These are phyloP conservation scores for Brachyalestes nurse DNA, from an alignment of 2,797 vertebrate genomes.

Conservation along the genomic window DNA sequence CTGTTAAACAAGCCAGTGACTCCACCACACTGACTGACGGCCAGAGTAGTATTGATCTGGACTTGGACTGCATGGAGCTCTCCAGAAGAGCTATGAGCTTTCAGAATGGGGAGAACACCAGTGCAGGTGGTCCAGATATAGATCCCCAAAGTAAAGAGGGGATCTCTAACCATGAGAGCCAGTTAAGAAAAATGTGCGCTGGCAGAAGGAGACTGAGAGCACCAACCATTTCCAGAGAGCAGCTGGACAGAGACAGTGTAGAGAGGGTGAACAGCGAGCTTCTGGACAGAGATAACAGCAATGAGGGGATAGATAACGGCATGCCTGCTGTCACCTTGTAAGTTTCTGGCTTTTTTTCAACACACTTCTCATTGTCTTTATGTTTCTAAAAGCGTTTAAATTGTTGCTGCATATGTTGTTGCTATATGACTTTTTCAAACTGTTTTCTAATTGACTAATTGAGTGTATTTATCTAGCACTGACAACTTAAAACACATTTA, in stretches of 20 bases:
- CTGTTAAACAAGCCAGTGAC: not conserved
- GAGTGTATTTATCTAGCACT: not conserved
- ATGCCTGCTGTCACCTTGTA: constrained; percentile 27
- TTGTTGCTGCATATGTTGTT: not conserved
- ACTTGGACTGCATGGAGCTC: constrained; percentile 34
- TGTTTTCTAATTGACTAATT: not conserved
- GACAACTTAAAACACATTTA: not conserved
- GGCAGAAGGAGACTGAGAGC: constrained; percentile 9
- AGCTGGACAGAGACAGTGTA: constrained; percentile 60
- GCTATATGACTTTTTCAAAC: not conserved
- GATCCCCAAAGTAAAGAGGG: constrained; percentile 42
- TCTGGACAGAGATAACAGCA: constrained; percentile 51
- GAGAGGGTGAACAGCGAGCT: constrained; percentile 57
- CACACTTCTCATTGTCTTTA: not conserved
- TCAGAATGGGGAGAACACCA: constrained; percentile 29
- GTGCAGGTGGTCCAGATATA: constrained; percentile 17
- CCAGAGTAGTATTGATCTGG: constrained; percentile 4
- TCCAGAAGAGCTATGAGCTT: not conserved
- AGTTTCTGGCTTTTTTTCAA: not conserved
- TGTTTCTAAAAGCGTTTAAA: too few species aligned
- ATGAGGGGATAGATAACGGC: constrained; percentile 60
- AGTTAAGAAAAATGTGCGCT: constrained; percentile 17
- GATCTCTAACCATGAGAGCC: constrained; percentile 33
- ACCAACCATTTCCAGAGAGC: constrained; percentile 41
- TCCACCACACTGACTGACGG: not conserved